Conservation (phyloP, 2,888 invertebrate species). For the Agrilus biguttatus region DNA sequence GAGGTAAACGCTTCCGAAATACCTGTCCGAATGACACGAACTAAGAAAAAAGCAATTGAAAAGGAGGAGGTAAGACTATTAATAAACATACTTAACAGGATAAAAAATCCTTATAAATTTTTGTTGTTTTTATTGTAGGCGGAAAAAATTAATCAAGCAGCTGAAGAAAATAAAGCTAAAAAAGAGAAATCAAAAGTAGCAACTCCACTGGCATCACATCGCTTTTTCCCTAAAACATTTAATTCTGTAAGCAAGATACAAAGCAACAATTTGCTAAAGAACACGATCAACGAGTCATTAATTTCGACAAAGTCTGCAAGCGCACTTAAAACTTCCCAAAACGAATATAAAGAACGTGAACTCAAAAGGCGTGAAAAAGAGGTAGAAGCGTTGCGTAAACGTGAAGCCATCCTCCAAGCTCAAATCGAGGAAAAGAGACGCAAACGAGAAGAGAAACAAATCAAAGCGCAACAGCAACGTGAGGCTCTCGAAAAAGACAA, state of each 20-base stretch:
- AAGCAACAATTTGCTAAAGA: not conserved
- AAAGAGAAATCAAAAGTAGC: not conserved
- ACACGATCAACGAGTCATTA: conserved; percentile 1
- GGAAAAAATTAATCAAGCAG: too few species aligned
- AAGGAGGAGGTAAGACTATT: conserved; percentile 8
- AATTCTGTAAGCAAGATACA: conserved; percentile 3
- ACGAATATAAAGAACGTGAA: conserved; percentile 19
- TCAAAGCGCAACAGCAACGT: conserved; percentile 30
- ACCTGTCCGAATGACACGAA: conserved; percentile 25
- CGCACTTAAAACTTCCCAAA: conserved; percentile 18
- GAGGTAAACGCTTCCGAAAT: conserved; percentile 10
- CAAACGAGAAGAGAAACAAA: conserved; percentile 28
- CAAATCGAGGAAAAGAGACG: conserved; percentile 41
- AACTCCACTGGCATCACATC: not conserved
- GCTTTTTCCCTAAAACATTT: conserved; percentile 1
- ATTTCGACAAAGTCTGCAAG: conserved; percentile 14
- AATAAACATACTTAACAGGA: too few species aligned
- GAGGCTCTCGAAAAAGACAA: conserved; percentile 36
- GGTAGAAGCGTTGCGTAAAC: conserved; percentile 38
- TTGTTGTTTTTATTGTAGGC: too few species aligned
- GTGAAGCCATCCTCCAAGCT: conserved; percentile 43
- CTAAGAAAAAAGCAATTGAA: conserved; percentile 27
- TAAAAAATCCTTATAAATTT: too few species aligned
- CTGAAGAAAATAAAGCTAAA: not conserved
- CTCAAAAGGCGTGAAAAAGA: conserved; percentile 14